These are phyloP conservation scores for Cladopsammia gracilis DNA, from an alignment of 64 coral and sea anemone genomes.

Conservation along the genomic window DNA sequence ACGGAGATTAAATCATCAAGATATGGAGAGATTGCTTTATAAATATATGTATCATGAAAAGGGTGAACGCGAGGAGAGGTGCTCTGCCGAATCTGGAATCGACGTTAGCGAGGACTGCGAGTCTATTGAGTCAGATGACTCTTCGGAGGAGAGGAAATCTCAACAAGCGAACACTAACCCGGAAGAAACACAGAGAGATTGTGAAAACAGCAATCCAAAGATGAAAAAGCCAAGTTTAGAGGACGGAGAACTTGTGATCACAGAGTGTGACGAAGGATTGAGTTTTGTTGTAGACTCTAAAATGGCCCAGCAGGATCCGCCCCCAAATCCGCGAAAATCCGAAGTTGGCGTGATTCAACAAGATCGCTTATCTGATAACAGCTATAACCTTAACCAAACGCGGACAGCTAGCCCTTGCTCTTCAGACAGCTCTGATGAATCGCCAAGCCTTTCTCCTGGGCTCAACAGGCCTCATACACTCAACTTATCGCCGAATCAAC, in stretches of 20 bases:
- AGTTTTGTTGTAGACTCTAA: background rate
- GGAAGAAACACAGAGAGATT: background rate
- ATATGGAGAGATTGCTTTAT: constrained; percentile 61
- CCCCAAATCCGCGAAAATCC: constrained; percentile 4
- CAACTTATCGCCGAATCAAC: constrained; percentile 10
- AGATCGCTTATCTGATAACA: background rate
- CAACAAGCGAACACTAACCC: background rate
- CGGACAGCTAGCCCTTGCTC: background rate
- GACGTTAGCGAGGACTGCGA: constrained; percentile 51
- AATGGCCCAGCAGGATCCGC: background rate
- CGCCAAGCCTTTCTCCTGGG: background rate
- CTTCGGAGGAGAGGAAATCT: background rate
- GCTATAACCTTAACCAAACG: background rate
- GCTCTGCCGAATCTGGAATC: constrained; percentile 37
- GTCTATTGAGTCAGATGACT: constrained; percentile 18
- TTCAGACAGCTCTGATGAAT: constrained; percentile 39
- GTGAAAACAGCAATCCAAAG: background rate
- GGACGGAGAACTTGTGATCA: constrained; percentile 26
- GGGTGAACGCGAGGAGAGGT: background rate
- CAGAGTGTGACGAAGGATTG: constrained; percentile 28
- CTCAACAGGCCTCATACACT: constrained; percentile 12
- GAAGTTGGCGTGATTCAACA: background rate
- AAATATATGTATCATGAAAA: constrained; percentile 58
- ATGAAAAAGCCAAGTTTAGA: background rate
- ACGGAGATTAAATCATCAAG: constrained; percentile 54